Base-by-base conservation (phyloP, 2,113 vertebrate genomes). In the Tachysurus fulvidraco region DNA sequence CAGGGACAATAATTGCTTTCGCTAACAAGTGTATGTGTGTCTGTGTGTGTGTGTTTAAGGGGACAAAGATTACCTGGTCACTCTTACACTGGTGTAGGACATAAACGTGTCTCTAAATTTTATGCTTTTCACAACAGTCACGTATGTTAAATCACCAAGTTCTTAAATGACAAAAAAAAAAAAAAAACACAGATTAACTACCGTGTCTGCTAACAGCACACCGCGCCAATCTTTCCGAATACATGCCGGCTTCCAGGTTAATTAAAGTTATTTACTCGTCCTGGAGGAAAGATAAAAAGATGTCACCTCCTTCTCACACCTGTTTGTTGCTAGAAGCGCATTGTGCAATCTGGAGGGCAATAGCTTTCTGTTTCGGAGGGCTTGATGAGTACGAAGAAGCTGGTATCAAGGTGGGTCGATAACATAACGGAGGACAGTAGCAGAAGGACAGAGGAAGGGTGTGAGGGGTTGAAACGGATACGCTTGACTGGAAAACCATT, bases 401-500 rank as follows among this genome's bases (percentile, higher is more conserved):
- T 9, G 36, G 65, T 21, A 60, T 81, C 55, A 81, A 57, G 78
- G 60, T 60, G 17, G 80, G 76, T 88, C 73, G 17, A 84, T 90
- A 80, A 30, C n/a, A 50, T 60, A 23, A 5, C 28, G 36, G 79
- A 59, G 28, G 79, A 60, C 64, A 67, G 55, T 71, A 81, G 50
- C 13, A 79, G 36, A 57, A 78, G 50, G 60, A 84, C 62, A 64
- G 21, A 44, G 50, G 46, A 83, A 52, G 41, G 13, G 41, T 74
- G 36, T 44, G 28, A 69, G 41, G 67, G 78, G 83, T 81, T 19
- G 11, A 69, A 36, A 83, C 21, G 19, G 77, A 89, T 79, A 36
- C 84, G 81, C 83, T 86, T 83, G 87, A 85, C 67, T 46, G 52
- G 64, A 86, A 88, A 90, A 87, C 65, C 60, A 80, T 81, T 86